Conservation (phyloP, 2,888 invertebrate genomes). For the Epinotia nisella region DNA sequence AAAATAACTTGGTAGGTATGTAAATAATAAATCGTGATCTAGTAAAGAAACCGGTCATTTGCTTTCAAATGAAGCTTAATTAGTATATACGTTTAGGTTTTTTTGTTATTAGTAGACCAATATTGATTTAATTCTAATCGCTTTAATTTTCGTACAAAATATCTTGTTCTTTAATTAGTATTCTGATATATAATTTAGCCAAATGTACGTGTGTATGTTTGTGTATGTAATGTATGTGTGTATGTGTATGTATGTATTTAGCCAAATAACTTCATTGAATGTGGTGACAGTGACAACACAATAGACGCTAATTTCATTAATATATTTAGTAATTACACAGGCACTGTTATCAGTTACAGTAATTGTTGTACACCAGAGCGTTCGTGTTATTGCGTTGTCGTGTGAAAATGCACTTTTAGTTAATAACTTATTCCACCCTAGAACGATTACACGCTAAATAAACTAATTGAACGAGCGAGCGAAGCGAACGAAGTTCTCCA, state of each 20-base stretch:
- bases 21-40: too few species aligned
- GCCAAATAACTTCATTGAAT: neutral
- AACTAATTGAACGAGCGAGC: neutral
- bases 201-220: too few species aligned
- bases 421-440: neutral
- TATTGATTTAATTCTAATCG: too few species aligned
- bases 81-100: too few species aligned
- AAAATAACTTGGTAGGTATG: too few species aligned
- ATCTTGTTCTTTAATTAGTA: neutral
- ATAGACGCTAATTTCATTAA: neutral
- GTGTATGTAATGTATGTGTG: too few species aligned
- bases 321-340: neutral
- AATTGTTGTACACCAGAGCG: neutral
- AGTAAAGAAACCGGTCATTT: too few species aligned
- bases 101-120: too few species aligned
- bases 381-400: slow-evolving; percentile 1
- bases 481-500: too few species aligned
- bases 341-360: slow-evolving; percentile 5
- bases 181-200: neutral
- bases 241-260: too few species aligned
- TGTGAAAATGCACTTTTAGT: slow-evolving; percentile 21
- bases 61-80: too few species aligned
- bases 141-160: too few species aligned
- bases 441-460: neutral
- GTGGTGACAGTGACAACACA: neutral